Evolutionary conservation across 2,797 vertebrate genomes (phyloP), one percentile per base, ranked within the genome.

Genomic region (Tinamus major): DNA sequence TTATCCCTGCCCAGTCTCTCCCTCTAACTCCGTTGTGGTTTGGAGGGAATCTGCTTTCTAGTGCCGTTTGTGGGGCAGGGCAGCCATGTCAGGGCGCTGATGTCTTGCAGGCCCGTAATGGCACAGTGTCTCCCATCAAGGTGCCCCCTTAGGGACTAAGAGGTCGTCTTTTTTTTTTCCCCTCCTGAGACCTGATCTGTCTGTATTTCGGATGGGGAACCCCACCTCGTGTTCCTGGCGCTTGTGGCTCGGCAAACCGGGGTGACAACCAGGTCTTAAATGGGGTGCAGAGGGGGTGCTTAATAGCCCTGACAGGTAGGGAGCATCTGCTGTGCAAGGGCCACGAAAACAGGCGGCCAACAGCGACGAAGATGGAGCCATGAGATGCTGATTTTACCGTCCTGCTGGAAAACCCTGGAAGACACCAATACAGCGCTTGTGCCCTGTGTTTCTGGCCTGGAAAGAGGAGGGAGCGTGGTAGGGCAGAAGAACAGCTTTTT

Each of bases 341-440:
- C 51, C 9, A 9, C 9, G 8, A 53, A 29, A 53, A 23, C 8
- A 27, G 24, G 16, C 29, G 51, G 51, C 4, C 15, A 29, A 29
- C 27, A 29, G 27, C 8, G 8, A 53, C 27, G 16, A 53, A 29
- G 51, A 29, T 10, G 27, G 51, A 53, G 15, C 7, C 15, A 10
- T 27, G 27, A 29, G 51, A 29, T 16, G 20, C 26, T 39, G 46
- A 17, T 59, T 74, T 35, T 72, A 46, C 64, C 4, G 1, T 13
- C 0, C 1, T 42, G 37, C 4, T 1, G 2, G 61, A 67, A 65
- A 49, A 29, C 19, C 4, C 0, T 4, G 2, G 24, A 37, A 35
- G 44, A 15, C 1, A 7, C 33, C 48, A 42, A 14, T 13, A 49
- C n/a, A 10, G n/a, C 1, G 0, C 24, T 58, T 6, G 1, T 29